phyloP scores from a whole-genome alignment of 2,797 vertebrate species.

The Melanotaenia parkinsoni region DNA sequence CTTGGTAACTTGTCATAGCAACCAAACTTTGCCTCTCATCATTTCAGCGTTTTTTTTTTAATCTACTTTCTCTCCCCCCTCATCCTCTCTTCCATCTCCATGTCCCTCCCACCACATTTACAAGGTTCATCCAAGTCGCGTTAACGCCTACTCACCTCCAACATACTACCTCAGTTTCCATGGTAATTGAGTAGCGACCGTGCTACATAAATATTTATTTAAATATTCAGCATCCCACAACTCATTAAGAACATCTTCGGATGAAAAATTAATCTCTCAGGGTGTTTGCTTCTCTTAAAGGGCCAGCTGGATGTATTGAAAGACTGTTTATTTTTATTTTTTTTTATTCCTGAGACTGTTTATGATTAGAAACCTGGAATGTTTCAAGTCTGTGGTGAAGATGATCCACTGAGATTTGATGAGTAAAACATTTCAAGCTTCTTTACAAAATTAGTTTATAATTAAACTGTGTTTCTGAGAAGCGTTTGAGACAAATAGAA shows the following conservation, averaged over 20 bases:
- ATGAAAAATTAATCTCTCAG: conserved; percentile 43
- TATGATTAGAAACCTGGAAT: conserved; percentile 13
- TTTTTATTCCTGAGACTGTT: conserved; percentile 2
- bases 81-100: conserved; percentile 38
- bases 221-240: conserved; percentile 62
- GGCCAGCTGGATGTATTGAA: neutral
- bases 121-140: conserved; percentile 77
- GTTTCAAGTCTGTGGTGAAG: neutral
- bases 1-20: conserved; percentile 47
- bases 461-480: neutral
- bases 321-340: too few species aligned
- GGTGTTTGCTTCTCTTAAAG: conserved; percentile 53
- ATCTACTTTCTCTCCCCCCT: conserved; percentile 40
- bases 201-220: conserved; percentile 75
- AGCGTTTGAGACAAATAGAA: neutral
- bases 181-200: conserved; percentile 73
- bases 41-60: conserved; percentile 12
- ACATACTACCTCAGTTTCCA: conserved; percentile 79
- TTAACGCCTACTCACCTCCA: conserved; percentile 78
- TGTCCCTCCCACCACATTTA: conserved; percentile 73
- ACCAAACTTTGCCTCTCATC: conserved; percentile 44
- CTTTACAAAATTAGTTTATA: neutral
- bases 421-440: neutral
- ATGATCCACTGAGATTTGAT: neutral
- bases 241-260: conserved; percentile 74